These are phyloP conservation scores for Benthosema pterotum DNA, from an alignment of 2,797 vertebrate genomes.

Conservation along the genomic window DNA sequence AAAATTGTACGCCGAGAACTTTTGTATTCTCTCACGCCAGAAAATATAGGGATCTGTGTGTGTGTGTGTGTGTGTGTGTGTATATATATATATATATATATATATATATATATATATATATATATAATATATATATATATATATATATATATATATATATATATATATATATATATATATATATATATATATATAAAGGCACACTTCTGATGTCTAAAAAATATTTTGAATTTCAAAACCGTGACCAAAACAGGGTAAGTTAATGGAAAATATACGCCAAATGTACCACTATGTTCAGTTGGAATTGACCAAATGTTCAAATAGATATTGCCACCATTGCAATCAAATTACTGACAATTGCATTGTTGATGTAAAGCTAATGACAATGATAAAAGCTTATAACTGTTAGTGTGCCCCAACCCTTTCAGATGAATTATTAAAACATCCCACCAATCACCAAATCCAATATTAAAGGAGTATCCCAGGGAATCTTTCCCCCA, in stretches of 20 bases:
- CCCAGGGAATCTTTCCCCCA: conserved; percentile 13
- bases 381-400: conserved; percentile 18
- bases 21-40: conserved; percentile 13
- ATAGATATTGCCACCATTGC: neutral
- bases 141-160: too few species aligned
- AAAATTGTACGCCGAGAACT: conserved; percentile 13
- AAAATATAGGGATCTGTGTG: conserved; percentile 1
- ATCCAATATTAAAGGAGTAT: neutral
- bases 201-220: conserved; percentile 32
- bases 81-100: too few species aligned
- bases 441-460: neutral
- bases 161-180: too few species aligned
- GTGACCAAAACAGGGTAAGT: conserved; percentile 67
- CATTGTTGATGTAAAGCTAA: conserved; percentile 18
- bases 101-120: too few species aligned
- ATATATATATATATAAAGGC: too few species aligned
- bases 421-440: neutral
- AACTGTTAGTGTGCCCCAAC: conserved; percentile 16
- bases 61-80: conserved; percentile 4
- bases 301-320: conserved; percentile 4
- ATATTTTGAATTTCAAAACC: conserved; percentile 35
- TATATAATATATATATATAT: conserved; percentile 11
- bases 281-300: conserved; percentile 3
- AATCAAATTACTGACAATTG: conserved; percentile 16
- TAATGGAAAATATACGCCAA: conserved; percentile 11